Evolutionary conservation across 2,888 invertebrate genomes (phyloP), one percentile per base, ranked within the genome.

Genomic region (Cerceris ruficornis): DNA sequence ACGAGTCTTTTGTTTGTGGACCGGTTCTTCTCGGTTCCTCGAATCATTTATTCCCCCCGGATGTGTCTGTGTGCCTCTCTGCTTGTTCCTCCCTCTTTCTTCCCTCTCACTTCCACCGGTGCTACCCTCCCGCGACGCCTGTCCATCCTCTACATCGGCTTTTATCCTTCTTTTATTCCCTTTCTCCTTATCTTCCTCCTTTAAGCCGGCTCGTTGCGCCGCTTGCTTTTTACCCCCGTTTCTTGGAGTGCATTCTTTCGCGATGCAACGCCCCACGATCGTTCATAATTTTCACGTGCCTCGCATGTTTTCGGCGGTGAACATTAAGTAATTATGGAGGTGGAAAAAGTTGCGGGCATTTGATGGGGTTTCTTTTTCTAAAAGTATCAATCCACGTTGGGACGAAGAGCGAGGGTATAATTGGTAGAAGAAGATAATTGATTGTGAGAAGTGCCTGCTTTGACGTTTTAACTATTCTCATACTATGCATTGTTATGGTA

Each of bases 1-100:
- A 81, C 78, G 80, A 84, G 83, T 85, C 89, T 90, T 90, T 90
- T 90, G 90, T 90, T 89, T 87, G 88, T 83, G 82, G 84, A 89
- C 89, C 89, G 89, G 90, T 90, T 90, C 85, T 77, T 77, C 82
- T 61, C 69, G 74, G 86, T 90, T 90, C 90, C 86, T 87, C 90
- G 90, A 90, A 90, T 87, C 90, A 88, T 90, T 90, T 90, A 88
- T 90, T 88, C 87, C 84, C 77, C 67, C 71, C 62, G 75, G 68
- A 8, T 28, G 17, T 55, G 55, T 8, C 28, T 11, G 55, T 55
- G 55, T 17, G 55, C 55, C 17, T 55, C 55, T 4, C 17, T 55
- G 28, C 28, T 15, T 15, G 55, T 55, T 7, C 13, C n/a, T 60
- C 54, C 57, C 72, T 74, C 14, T 61, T 55, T 55, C 15, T 46